Percentiles rank a stretch among this genome's conserved stretches.
These are phyloP conservation scores for Melanotaenia maccullochi DNA, from an alignment of 2,797 vertebrate genomes.

Conservation along the genomic window DNA sequence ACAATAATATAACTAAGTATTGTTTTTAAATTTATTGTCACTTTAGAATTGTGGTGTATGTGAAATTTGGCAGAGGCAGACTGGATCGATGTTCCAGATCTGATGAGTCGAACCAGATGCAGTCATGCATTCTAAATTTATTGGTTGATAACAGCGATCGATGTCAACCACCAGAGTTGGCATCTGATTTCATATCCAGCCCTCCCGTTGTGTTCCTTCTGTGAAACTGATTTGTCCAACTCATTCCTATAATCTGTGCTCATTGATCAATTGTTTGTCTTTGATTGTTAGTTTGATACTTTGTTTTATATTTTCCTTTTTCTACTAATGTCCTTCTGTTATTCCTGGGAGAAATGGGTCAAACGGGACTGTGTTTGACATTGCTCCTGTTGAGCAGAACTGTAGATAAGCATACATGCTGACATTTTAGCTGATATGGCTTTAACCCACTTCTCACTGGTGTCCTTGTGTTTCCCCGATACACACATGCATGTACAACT, in stretches of 20 bases:
- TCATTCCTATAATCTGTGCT: constrained; percentile 50
- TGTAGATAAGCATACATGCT: constrained; percentile 27
- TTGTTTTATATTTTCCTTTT: constrained; percentile 5
- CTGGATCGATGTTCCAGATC: constrained; percentile 39
- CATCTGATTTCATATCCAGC: constrained; percentile 41
- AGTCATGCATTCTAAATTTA: constrained; percentile 39
- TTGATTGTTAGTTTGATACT: constrained; percentile 41
- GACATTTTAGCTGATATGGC: constrained; percentile 29
- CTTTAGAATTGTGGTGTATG: background rate
- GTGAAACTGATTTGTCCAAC: constrained; percentile 45
- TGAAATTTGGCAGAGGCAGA: constrained; percentile 7
- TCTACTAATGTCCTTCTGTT: constrained; percentile 41
- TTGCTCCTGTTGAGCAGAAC: constrained; percentile 30
- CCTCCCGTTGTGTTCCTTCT: constrained; percentile 18
- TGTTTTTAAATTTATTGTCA: too few relatives aligned
- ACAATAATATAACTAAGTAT: background rate
- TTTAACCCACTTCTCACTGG: constrained; percentile 46
- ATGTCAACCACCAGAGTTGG: constrained; percentile 58
- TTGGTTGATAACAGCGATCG: constrained; percentile 52
- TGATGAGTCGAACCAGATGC: constrained; percentile 28
- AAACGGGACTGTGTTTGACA: constrained; percentile 21
- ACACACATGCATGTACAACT: constrained; percentile 26
- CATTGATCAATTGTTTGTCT: constrained; percentile 37
- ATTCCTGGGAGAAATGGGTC: constrained; percentile 61
- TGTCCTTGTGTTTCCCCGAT: constrained; percentile 5